These are phyloP conservation scores for Heliconius hewitsoni DNA, from an alignment of 1,140 invertebrate genomes.

Conservation along the genomic window DNA sequence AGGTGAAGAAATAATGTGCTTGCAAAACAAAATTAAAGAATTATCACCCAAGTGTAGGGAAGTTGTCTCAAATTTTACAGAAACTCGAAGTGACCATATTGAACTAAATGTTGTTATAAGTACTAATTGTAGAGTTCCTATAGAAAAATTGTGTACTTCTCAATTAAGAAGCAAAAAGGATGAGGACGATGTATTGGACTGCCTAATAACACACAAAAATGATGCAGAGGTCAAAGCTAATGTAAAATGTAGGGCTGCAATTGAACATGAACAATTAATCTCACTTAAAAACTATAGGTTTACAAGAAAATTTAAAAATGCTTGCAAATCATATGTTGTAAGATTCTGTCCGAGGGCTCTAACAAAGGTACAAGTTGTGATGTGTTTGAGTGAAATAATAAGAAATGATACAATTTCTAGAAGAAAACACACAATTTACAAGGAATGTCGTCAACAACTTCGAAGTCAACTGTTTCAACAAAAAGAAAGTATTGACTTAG, in stretches of 20 bases:
- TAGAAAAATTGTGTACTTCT: conserved; percentile 90
- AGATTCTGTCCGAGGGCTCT: conserved; percentile 89
- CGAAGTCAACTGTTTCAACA: conserved; percentile 94
- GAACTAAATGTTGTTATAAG: conserved; percentile 94
- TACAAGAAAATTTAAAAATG: conserved; percentile 96
- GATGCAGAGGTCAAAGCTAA: conserved; percentile 87
- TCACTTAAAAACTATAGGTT: conserved; percentile 97
- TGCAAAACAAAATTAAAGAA: conserved; percentile 94
- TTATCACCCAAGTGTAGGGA: conserved; percentile 85
- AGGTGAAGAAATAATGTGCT: conserved; percentile 94
- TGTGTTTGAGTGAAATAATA: conserved; percentile 94
- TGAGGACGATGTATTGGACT: conserved; percentile 95
- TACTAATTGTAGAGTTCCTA: conserved; percentile 90
- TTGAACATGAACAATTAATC: conserved; percentile 97
- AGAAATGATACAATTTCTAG: conserved; percentile 93
- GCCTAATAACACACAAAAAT: conserved; percentile 96
- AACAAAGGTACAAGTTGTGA: conserved; percentile 93
- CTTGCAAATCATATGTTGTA: conserved; percentile 92
- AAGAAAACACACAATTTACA: conserved; percentile 89
- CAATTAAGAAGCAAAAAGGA: conserved; percentile 87
- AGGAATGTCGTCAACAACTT: conserved; percentile 93
- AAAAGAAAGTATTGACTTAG: conserved; percentile 91
- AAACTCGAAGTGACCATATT: conserved; percentile 92
- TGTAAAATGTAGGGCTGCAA: conserved; percentile 93
- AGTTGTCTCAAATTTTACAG: conserved; percentile 93